These are phyloP conservation scores for Pelecanus crispus DNA, from an alignment of 2,113 vertebrate genomes.

Conservation along the genomic window DNA sequence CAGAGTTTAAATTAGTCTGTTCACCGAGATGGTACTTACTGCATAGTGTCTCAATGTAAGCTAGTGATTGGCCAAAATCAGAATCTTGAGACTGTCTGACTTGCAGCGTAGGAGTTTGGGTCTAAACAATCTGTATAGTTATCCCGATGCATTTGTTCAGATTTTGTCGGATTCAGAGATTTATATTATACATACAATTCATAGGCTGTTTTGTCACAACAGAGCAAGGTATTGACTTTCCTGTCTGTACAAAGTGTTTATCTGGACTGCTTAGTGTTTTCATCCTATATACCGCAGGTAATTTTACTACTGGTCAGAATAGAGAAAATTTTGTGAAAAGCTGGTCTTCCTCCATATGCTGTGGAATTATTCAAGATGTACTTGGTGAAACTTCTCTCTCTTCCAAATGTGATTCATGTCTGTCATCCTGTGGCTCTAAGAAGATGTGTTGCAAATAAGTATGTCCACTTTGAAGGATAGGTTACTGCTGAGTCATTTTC, in stretches of 20 bases:
- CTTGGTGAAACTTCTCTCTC: neutral
- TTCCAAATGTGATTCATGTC: neutral
- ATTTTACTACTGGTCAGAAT: neutral
- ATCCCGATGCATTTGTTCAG: neutral
- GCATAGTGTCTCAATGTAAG: neutral
- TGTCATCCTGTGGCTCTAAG: neutral
- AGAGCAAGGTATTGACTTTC: neutral
- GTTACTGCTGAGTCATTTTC: neutral
- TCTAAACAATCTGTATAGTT: neutral
- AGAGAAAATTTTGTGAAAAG: neutral
- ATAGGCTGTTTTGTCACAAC: neutral
- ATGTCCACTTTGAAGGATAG: neutral
- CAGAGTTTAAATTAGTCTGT: neutral
- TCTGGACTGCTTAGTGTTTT: neutral
- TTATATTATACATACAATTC: neutral
- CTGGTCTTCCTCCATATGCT: neutral
- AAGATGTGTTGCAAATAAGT: neutral
- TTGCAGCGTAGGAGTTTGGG: neutral
- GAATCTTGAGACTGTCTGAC: neutral
- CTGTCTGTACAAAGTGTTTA: neutral
- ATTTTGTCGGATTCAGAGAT: neutral
- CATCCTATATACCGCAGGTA: neutral
- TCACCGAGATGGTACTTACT: neutral
- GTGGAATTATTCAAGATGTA: neutral
- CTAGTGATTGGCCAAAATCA: neutral